Conservation (phyloP, 2,113 vertebrate species). For the Melanerpes formicivorus region DNA sequence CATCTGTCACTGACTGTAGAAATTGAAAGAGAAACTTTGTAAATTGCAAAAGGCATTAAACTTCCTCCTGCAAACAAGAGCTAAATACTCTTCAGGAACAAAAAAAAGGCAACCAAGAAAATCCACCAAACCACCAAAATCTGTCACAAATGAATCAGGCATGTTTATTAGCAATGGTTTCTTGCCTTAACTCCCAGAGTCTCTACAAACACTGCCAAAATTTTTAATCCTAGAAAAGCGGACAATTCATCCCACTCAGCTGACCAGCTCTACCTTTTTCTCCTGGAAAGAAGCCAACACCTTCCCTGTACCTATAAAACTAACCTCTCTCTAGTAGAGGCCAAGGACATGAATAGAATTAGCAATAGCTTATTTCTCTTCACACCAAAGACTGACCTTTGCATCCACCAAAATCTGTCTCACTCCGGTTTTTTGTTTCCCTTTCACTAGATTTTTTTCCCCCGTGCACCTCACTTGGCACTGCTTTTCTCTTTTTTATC, state of each 20-base stretch:
- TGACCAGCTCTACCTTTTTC: background rate
- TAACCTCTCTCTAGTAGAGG: background rate
- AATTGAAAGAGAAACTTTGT: background rate
- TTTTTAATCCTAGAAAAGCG: background rate
- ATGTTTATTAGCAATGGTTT: background rate
- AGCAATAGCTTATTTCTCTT: background rate
- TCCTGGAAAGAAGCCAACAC: background rate
- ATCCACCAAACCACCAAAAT: no score
- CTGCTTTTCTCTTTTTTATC: background rate
- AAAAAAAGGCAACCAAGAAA: background rate
- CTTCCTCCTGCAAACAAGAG: background rate
- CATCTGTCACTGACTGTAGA: background rate
- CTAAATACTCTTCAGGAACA: background rate
- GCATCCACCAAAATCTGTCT: background rate
- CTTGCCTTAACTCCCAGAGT: background rate
- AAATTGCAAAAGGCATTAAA: background rate
- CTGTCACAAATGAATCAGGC: background rate
- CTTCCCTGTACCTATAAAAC: background rate
- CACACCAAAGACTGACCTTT: background rate
- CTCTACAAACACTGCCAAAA: background rate
- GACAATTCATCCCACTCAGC: conserved; percentile 27
- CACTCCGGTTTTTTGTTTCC: background rate
- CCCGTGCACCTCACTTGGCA: background rate
- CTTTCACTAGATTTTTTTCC: background rate
- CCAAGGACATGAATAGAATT: background rate